These are phyloP conservation scores for Cheilosia scutellata DNA, from an alignment of 2,888 invertebrate genomes.

Conservation along the genomic window DNA sequence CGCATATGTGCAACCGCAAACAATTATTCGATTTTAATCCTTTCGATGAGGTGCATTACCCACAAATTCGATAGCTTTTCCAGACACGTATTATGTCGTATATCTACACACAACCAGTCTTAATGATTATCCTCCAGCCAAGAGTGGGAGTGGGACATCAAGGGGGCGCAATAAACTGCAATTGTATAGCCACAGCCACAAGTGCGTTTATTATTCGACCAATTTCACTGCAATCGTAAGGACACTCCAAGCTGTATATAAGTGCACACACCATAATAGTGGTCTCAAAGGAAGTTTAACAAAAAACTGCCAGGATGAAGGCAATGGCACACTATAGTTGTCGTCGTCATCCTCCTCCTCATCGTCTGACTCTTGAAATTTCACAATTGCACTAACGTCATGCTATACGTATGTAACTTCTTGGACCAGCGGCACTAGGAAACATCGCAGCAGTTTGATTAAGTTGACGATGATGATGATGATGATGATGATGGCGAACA, in stretches of 20 bases:
- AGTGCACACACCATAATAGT: conserved; percentile 32
- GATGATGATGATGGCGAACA: neutral
- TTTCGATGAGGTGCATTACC: conserved; percentile 70
- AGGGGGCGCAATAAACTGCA: conserved; percentile 21
- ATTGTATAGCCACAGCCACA: conserved; percentile 41
- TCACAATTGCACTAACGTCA: conserved; percentile 37
- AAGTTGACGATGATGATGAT: conserved; percentile 20
- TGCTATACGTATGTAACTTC: neutral
- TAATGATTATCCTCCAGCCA: conserved; percentile 44
- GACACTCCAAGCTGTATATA: conserved; percentile 28
- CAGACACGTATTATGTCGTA: conserved; percentile 11
- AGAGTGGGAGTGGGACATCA: neutral
- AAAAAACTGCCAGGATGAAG: conserved; percentile 22
- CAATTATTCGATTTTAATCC: conserved; percentile 76
- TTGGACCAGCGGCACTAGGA: neutral
- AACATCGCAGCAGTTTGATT: conserved; percentile 17
- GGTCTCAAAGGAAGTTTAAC: conserved; percentile 25
- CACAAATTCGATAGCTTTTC: conserved; percentile 56
- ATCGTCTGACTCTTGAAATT: conserved; percentile 24
- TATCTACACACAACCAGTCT: conserved; percentile 10
- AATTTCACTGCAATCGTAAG: conserved; percentile 56
- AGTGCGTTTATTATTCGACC: conserved; percentile 58
- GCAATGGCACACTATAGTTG: neutral
- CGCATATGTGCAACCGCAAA: conserved; percentile 73
- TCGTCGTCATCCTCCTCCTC: neutral